A percentile compares a stretch with the other conserved stretches of the same genome.
phyloP scores from a whole-genome alignment of 2,888 invertebrate genomes.

The Tachystola acroxantha region DNA sequence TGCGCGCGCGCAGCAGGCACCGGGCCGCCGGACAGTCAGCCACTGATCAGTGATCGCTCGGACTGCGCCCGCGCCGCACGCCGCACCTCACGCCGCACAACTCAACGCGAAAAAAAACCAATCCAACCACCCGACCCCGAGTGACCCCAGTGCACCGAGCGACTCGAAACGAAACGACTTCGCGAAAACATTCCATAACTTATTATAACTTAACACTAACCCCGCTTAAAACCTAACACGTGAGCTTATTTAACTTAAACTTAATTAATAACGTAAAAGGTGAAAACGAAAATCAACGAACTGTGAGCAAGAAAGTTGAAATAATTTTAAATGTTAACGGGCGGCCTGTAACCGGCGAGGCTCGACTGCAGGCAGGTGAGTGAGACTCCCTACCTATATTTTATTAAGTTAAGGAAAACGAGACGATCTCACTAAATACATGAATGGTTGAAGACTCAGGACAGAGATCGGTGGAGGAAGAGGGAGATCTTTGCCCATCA shows the following conservation, averaged over 20 bases:
- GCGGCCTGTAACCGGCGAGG: conserved; percentile 28
- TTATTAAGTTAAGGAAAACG: too few species aligned
- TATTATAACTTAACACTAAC: conserved; percentile 20
- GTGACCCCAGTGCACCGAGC: conserved; percentile 67
- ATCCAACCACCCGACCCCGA: conserved; percentile 52
- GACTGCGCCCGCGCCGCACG: conserved; percentile 48
- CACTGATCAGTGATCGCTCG: conserved; percentile 45
- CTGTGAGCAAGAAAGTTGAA: conserved; percentile 41
- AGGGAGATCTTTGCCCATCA: too few species aligned
- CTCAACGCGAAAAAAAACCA: conserved; percentile 37
- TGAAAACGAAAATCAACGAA: conserved; percentile 40
- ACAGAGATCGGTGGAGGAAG: too few species aligned
- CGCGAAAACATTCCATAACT: conserved; percentile 37
- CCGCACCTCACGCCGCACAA: conserved; percentile 34
- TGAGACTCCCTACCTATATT: too few species aligned
- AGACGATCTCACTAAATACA: too few species aligned
- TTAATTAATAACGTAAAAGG: conserved; percentile 47
- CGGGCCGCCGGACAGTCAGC: conserved; percentile 6
- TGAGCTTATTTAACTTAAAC: conserved; percentile 53
- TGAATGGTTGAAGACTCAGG: too few species aligned
- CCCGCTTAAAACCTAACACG: conserved; percentile 51
- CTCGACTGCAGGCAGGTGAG: conserved; percentile 48
- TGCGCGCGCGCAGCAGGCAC: conserved; percentile 21
- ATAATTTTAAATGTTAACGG: conserved; percentile 39
- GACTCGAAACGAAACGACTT: conserved; percentile 64